These are phyloP conservation scores for Orientallactaga sibirica DNA, from an alignment of 2,797 vertebrate species.

Conservation along the genomic window DNA sequence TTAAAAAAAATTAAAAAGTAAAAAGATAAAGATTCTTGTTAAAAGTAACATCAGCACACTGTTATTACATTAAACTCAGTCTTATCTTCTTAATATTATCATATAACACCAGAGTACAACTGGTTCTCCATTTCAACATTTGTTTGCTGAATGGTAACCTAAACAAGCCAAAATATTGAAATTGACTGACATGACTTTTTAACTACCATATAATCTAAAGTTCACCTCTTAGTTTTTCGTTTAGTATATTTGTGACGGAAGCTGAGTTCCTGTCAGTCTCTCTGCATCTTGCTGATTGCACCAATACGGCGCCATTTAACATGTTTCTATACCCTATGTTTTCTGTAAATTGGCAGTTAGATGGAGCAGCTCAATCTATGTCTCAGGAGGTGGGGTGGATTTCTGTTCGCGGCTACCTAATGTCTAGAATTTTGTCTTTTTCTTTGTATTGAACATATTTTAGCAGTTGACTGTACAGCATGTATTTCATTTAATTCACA, in stretches of 20 bases:
- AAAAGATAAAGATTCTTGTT: neutral
- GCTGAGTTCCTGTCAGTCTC: neutral
- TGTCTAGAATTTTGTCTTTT: neutral
- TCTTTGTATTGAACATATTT: neutral
- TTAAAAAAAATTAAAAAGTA: too few relatives aligned
- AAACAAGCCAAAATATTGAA: neutral
- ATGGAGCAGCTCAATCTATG: too few relatives aligned
- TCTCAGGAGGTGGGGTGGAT: too few relatives aligned
- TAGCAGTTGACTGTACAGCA: neutral
- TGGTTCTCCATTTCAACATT: neutral
- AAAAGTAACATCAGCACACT: neutral
- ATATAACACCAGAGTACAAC: slow-evolving; percentile 6
- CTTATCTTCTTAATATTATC: slow-evolving; percentile 30
- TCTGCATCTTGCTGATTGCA: neutral
- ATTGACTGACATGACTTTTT: neutral
- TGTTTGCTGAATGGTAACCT: neutral
- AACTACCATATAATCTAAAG: neutral
- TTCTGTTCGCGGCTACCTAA: neutral
- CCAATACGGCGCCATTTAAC: neutral
- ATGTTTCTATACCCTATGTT: neutral
- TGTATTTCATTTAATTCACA: neutral
- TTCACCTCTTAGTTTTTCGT: neutral
- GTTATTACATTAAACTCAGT: neutral
- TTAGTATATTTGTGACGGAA: neutral
- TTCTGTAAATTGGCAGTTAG: too few relatives aligned